A percentile compares a stretch with the other conserved stretches of the same genome.
Evolutionary conservation across 2,113 vertebrate species (phyloP).

Genomic region (Sinocyclocheilus anophthalmus): DNA sequence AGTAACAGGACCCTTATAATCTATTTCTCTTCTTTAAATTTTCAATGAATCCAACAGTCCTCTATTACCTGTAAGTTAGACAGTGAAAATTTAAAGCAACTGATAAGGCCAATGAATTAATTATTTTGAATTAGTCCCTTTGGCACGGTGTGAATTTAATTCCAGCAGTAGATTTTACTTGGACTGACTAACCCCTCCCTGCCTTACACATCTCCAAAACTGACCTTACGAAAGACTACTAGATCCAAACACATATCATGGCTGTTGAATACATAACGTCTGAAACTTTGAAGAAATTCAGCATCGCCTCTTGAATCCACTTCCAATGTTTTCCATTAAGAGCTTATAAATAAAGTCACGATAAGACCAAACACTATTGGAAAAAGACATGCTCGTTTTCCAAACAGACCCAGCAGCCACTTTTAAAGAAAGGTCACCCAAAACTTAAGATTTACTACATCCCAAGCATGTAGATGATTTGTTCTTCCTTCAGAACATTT

Average conservation of each 20-base stretch:
- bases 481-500: too few species aligned
- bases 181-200: not conserved
- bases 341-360: not conserved
- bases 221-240: conserved; percentile 4
- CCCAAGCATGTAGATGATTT: too few species aligned
- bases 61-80: conserved; percentile 3
- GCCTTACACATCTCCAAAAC: conserved; percentile 10
- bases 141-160: too few species aligned
- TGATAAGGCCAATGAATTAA: not conserved
- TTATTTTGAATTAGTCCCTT: too few species aligned
- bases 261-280: not conserved
- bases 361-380: not conserved
- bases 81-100: not conserved
- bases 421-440: not conserved
- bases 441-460: too few species aligned
- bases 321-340: not conserved
- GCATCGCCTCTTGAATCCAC: not conserved
- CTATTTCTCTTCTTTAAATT: too few species aligned
- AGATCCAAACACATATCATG: not conserved
- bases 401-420: not conserved
- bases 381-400: not conserved
- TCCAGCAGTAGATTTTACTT: not conserved
- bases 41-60: not conserved
- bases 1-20: too few species aligned
- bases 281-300: not conserved